Conservation (phyloP, 2,113 vertebrate genomes). For the Platanista minor region DNA sequence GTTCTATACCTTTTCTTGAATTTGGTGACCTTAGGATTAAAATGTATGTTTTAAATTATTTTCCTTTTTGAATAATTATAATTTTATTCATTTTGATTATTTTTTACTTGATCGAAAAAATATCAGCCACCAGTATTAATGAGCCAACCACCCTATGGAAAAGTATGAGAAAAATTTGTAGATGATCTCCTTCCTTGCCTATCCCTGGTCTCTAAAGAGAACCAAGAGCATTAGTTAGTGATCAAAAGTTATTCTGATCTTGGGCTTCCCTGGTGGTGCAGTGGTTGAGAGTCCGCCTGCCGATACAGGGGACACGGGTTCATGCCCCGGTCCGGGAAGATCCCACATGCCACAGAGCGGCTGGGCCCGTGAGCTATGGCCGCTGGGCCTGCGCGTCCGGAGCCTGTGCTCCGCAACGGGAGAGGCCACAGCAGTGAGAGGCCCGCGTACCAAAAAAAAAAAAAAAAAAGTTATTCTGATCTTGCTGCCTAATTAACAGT, state of each 20-base stretch:
- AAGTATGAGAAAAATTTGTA: not conserved
- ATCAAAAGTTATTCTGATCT: not conserved
- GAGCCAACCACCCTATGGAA: not conserved
- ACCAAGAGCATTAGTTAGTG: not conserved
- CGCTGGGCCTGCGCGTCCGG: too few species aligned
- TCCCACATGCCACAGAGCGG: too few species aligned
- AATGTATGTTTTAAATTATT: not conserved
- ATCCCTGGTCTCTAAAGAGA: not conserved
- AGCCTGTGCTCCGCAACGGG: too few species aligned
- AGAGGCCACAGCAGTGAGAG: too few species aligned
- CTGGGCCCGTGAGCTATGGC: too few species aligned
- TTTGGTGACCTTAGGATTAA: not conserved
- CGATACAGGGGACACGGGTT: too few species aligned
- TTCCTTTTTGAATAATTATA: not conserved
- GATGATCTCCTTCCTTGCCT: not conserved
- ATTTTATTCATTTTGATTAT: not conserved
- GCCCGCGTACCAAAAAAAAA: too few species aligned
- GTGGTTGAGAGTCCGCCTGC: too few species aligned
- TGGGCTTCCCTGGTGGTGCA: too few species aligned
- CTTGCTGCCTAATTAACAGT: not conserved
- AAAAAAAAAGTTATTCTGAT: slow-evolving; percentile 5
- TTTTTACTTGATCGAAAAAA: not conserved
- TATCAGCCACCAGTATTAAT: not conserved
- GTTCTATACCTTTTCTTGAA: slow-evolving; percentile 1
- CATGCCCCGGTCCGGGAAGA: too few species aligned